Evolutionary conservation across 2,888 invertebrate species (phyloP).

Genomic region (Lamellibrachia satsuma): DNA sequence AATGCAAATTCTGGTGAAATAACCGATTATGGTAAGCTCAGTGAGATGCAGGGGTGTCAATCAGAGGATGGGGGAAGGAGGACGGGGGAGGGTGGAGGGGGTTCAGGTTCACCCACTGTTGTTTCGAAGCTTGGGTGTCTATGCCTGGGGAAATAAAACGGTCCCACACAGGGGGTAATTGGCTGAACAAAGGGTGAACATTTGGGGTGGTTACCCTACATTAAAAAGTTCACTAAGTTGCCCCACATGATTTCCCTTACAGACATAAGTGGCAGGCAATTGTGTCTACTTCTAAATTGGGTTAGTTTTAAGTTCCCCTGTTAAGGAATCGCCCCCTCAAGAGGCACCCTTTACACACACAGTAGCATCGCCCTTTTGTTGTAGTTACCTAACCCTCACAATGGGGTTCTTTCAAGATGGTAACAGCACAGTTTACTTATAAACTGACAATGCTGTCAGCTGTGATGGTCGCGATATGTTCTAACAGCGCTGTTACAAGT

Average conservation of each 20-base stretch:
- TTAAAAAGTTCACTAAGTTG: not conserved
- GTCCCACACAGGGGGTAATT: not conserved
- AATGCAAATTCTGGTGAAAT: no score
- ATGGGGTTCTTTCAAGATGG: not conserved
- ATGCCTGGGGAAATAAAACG: not conserved
- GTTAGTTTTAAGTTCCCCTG: not conserved
- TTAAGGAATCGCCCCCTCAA: not conserved
- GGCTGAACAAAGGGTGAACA: not conserved
- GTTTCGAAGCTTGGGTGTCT: no score
- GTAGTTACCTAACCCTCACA: constrained; percentile 17
- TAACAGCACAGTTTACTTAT: not conserved
- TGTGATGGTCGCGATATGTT: not conserved
- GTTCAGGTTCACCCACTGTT: no score
- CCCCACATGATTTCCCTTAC: not conserved
- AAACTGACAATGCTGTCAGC: not conserved
- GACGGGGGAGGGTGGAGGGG: no score
- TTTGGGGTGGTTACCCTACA: not conserved
- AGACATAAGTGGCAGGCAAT: not conserved
- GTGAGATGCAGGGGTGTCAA: no score
- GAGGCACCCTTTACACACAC: not conserved
- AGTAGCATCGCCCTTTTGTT: not conserved
- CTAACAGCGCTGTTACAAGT: not conserved
- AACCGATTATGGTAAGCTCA: no score
- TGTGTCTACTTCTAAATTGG: not conserved
- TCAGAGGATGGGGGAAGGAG: no score